Percentiles rank a stretch among this genome's conserved stretches.
These are phyloP conservation scores for Diuraphis noxia DNA, from an alignment of 1,140 invertebrate species.

Conservation along the genomic window DNA sequence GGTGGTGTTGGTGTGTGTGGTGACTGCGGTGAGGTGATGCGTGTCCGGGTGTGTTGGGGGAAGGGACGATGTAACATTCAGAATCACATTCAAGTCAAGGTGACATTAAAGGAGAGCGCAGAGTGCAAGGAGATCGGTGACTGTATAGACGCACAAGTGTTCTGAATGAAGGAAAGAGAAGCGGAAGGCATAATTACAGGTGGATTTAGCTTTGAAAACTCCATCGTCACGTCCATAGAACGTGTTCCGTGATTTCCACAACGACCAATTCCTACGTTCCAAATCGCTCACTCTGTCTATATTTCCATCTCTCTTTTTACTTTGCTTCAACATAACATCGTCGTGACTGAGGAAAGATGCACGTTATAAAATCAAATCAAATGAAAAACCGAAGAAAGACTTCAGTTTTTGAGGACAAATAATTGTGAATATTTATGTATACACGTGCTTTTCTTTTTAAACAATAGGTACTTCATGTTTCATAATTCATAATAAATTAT, in stretches of 20 bases:
- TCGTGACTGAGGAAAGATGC: background rate
- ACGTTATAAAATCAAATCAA: constrained; percentile 5
- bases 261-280: background rate
- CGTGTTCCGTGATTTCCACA: constrained; percentile 39
- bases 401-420: background rate
- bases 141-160: background rate
- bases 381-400: background rate
- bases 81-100: background rate
- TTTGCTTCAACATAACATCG: background rate
- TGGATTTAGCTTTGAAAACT: constrained; percentile 48
- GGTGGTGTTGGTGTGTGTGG: no score
- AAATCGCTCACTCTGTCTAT: background rate
- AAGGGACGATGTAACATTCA: background rate
- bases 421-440: background rate
- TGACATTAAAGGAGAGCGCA: background rate
- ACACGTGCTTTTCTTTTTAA: background rate
- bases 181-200: constrained; percentile 30
- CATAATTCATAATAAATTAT: background rate
- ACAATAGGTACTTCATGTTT: background rate
- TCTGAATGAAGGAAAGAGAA: no score
- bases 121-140: background rate
- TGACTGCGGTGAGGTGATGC: no score
- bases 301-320: background rate
- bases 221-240: constrained; percentile 39
- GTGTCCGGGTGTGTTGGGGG: no score